Conservation (phyloP, 1,140 invertebrate species). For the Philopotamus ludificatus region DNA sequence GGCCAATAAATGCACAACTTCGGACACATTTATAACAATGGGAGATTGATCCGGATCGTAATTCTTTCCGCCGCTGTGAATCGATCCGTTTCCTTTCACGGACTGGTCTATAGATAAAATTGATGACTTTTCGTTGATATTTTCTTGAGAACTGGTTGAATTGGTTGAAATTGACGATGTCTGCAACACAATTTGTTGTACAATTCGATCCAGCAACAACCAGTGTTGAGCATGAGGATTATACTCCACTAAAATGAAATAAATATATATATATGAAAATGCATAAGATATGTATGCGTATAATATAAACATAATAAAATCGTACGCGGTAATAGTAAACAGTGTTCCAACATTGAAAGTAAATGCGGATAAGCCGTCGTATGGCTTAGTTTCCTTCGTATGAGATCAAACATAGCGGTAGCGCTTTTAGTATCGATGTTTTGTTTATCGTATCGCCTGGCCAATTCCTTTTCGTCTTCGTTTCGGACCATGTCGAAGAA, state of each 20-base stretch:
- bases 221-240: constrained; percentile 83
- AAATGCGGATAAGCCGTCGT: constrained; percentile 92
- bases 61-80: constrained; percentile 44
- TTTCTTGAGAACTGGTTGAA: constrained; percentile 44
- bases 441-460: constrained; percentile 85
- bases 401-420: constrained; percentile 88
- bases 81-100: constrained; percentile 35
- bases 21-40: constrained; percentile 87
- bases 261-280: constrained; percentile 21
- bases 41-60: constrained; percentile 83
- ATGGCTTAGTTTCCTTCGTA: constrained; percentile 87
- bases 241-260: constrained; percentile 50
- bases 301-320: constrained; percentile 43
- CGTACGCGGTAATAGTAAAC: constrained; percentile 87
- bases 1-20: constrained; percentile 86
- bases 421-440: constrained; percentile 96
- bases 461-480: constrained; percentile 94
- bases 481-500: constrained; percentile 98
- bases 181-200: constrained; percentile 96
- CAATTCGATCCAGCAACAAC: constrained; percentile 89
- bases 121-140: constrained; percentile 38
- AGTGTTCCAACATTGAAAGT: constrained; percentile 87
- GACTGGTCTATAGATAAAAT: constrained; percentile 39
- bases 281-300: too few relatives aligned
- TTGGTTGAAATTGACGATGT: constrained; percentile 54